Percentiles rank a stretch among this genome's conserved stretches.
Conservation (phyloP, 2,888 invertebrate species). For the Dichetophora obliterata region DNA sequence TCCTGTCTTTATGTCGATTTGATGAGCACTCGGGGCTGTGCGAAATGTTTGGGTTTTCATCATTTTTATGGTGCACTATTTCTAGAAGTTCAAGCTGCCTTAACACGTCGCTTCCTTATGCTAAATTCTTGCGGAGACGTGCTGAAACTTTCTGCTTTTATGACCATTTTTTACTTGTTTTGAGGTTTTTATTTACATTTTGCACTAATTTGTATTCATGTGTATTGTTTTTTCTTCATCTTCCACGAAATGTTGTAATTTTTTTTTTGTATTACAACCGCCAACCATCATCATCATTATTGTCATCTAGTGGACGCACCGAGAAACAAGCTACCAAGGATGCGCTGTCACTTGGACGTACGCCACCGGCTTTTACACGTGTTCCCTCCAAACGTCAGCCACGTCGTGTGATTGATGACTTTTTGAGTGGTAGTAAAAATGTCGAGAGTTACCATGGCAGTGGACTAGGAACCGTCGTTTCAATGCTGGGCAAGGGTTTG, state of each 20-base stretch:
- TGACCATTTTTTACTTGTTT: not conserved
- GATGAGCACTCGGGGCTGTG: conserved; percentile 21
- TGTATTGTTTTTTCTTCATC: not conserved
- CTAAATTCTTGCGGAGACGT: not conserved
- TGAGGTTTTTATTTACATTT: not conserved
- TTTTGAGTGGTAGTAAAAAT: conserved; percentile 70
- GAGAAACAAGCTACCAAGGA: conserved; percentile 71
- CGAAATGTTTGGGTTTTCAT: not conserved
- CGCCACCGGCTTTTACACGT: conserved; percentile 82
- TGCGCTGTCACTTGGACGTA: conserved; percentile 70
- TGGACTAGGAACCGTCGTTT: not conserved
- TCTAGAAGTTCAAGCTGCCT: not conserved
- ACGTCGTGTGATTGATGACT: conserved; percentile 76
- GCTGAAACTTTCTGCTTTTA: not conserved
- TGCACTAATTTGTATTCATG: not conserved
- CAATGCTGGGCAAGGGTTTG: conserved; percentile 43
- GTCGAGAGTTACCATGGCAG: conserved; percentile 65
- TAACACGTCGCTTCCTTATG: not conserved
- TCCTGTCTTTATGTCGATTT: conserved; percentile 35
- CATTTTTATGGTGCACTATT: conserved; percentile 10
- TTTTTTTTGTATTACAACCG: not conserved
- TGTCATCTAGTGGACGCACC: conserved; percentile 73
- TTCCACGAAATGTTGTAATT: not conserved
- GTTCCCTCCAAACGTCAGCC: conserved; percentile 84
- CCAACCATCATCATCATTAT: not conserved